These are phyloP conservation scores for Dinoponera quadriceps DNA, from an alignment of 1,140 invertebrate species.

Conservation along the genomic window DNA sequence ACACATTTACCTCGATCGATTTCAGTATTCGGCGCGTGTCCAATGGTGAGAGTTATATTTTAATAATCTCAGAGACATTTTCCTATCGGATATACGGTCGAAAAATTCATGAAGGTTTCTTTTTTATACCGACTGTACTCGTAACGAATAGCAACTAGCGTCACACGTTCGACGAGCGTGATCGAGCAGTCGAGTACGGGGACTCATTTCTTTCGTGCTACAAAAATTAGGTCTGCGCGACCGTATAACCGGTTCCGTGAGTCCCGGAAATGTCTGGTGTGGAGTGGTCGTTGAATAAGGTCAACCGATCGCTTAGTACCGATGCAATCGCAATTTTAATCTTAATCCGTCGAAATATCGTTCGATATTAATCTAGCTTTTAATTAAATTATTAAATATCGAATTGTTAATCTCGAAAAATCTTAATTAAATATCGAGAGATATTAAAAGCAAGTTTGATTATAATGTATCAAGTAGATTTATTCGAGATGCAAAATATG, in stretches of 20 bases:
- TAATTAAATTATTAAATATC: too few species aligned
- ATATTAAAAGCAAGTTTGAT: slow-evolving; percentile 4
- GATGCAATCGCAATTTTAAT: background rate
- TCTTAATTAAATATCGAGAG: background rate
- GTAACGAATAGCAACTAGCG: background rate
- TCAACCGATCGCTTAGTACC: slow-evolving; percentile 8
- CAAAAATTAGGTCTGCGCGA: slow-evolving; percentile 13
- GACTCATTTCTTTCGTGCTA: slow-evolving; percentile 9
- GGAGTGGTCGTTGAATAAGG: slow-evolving; percentile 30
- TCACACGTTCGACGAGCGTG: background rate
- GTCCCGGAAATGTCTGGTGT: slow-evolving; percentile 40
- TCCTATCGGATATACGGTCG: too few species aligned
- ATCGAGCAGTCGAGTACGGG: background rate
- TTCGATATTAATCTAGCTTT: too few species aligned
- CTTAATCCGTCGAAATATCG: too few species aligned
- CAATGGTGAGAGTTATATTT: too few species aligned
- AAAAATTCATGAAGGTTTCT: too few species aligned
- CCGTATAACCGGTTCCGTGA: slow-evolving; percentile 46
- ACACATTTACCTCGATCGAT: too few species aligned
- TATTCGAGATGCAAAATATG: background rate
- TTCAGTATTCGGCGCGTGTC: too few species aligned
- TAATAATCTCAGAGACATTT: too few species aligned
- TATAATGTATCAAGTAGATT: background rate
- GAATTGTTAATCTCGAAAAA: too few species aligned
- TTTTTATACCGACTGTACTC: too few species aligned